Conservation (phyloP, 2,888 invertebrate species). For the Therioaphis trifolii region DNA sequence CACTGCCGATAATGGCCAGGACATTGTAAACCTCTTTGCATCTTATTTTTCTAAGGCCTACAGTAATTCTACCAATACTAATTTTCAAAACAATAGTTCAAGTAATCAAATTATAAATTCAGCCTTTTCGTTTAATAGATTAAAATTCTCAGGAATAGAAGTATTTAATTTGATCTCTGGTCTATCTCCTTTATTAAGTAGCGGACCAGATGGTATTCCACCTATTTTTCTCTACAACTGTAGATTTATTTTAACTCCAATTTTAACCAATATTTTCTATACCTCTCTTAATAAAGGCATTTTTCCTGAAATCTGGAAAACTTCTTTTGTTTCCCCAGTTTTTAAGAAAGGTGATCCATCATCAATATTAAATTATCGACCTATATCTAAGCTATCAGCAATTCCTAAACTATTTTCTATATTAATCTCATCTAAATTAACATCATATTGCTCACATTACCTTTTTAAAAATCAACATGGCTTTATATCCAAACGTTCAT, state of each 20-base stretch:
- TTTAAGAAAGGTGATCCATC: too few relatives aligned
- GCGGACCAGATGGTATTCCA: background rate
- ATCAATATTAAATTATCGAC: background rate
- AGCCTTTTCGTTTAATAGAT: too few relatives aligned
- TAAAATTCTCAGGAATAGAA: too few relatives aligned
- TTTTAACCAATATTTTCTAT: too few relatives aligned
- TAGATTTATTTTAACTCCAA: too few relatives aligned
- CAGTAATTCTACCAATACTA: background rate
- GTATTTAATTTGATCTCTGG: too few relatives aligned
- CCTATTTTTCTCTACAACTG: background rate
- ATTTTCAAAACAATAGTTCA: background rate
- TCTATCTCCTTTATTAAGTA: background rate
- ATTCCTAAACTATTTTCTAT: background rate
- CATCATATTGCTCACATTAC: background rate
- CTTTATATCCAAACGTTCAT: background rate
- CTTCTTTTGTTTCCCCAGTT: too few relatives aligned
- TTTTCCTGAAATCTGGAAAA: too few relatives aligned
- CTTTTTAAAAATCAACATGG: background rate
- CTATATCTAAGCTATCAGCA: background rate
- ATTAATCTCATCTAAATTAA: slow-evolving; percentile 9
- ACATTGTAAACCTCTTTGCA: too few relatives aligned
- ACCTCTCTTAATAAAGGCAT: too few relatives aligned
- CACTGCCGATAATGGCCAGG: too few relatives aligned
- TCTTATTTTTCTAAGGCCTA: background rate
- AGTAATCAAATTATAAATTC: too few relatives aligned